Percentiles rank a stretch among this genome's conserved stretches.
Evolutionary conservation across 1,140 invertebrate genomes (phyloP).

Genomic region (Heliothis subflexa): DNA sequence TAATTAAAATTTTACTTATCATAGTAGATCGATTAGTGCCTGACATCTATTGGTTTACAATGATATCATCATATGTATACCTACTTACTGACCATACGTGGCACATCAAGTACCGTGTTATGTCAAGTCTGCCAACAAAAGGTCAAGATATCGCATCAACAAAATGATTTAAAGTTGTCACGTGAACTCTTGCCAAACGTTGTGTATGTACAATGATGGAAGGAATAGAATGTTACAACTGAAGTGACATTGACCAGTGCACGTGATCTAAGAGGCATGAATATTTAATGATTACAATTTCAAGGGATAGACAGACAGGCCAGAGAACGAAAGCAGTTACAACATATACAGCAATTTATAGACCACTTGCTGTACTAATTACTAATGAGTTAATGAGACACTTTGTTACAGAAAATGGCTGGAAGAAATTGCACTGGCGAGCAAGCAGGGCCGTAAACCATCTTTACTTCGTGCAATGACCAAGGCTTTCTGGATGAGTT

Average conservation of each 20-base stretch:
- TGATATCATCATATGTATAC: conserved; percentile 33
- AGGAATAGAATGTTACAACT: conserved; percentile 9
- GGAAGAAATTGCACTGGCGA: conserved; percentile 80
- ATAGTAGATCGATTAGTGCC: too few relatives aligned
- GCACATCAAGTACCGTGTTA: not conserved
- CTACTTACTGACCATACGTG: conserved; percentile 40
- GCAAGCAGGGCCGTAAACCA: conserved; percentile 77
- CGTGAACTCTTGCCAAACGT: conserved; percentile 17
- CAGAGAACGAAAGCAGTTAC: not conserved
- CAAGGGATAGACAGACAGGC: too few relatives aligned
- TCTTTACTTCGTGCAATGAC: conserved; percentile 81
- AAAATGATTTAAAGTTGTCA: conserved; percentile 3
- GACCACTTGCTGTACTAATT: conserved; percentile 24
- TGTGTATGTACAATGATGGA: conserved; percentile 16
- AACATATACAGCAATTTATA: conserved; percentile 5
- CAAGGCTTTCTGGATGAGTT: conserved; percentile 83
- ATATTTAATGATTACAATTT: not conserved
- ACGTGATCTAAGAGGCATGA: not conserved
- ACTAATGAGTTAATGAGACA: conserved; percentile 24
- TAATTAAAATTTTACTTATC: too few relatives aligned
- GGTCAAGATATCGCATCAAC: conserved; percentile 22
- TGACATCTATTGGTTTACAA: not conserved
- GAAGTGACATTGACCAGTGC: conserved; percentile 20
- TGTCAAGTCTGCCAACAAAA: not conserved
- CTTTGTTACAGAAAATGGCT: conserved; percentile 81